Evolutionary conservation across 2,113 vertebrate species (phyloP).

Genomic region (Narcine bancroftii): DNA sequence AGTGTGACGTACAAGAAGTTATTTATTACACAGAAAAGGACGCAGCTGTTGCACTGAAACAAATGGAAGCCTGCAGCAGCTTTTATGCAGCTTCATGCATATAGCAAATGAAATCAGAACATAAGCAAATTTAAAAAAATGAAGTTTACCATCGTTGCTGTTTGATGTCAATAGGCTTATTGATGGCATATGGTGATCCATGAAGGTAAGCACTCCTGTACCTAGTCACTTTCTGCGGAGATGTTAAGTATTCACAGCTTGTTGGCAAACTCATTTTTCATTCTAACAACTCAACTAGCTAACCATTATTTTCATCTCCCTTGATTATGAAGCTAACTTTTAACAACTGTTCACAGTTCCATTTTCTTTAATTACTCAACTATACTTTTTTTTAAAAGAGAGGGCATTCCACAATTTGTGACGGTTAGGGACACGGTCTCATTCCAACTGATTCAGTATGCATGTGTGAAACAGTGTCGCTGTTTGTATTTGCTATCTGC

Average conservation of each 20-base stretch:
- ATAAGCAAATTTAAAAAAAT: slow-evolving; percentile 46
- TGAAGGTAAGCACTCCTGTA: slow-evolving; percentile 72
- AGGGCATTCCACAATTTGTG: neutral
- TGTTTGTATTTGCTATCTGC: slow-evolving; percentile 32
- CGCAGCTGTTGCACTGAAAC: neutral
- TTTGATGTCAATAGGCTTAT: slow-evolving; percentile 94
- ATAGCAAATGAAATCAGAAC: slow-evolving; percentile 6
- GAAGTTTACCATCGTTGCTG: slow-evolving; percentile 71
- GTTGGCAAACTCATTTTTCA: slow-evolving; percentile 79
- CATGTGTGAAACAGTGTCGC: too few relatives aligned
- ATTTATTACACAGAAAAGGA: slow-evolving; percentile 14
- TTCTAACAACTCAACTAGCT: slow-evolving; percentile 3
- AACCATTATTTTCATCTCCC: slow-evolving; percentile 4
- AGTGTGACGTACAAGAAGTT: neutral
- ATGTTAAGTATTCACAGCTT: slow-evolving; percentile 67
- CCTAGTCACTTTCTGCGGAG: slow-evolving; percentile 69
- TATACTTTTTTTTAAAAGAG: slow-evolving; percentile 19
- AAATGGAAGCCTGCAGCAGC: neutral
- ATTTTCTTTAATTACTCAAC: neutral
- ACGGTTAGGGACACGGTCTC: neutral
- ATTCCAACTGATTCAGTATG: neutral
- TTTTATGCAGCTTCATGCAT: too few relatives aligned
- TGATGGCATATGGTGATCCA: slow-evolving; percentile 77
- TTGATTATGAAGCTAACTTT: neutral
- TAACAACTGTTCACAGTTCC: neutral